Evolutionary conservation across 1,140 invertebrate genomes (phyloP).

Genomic region (Solen grandis): DNA sequence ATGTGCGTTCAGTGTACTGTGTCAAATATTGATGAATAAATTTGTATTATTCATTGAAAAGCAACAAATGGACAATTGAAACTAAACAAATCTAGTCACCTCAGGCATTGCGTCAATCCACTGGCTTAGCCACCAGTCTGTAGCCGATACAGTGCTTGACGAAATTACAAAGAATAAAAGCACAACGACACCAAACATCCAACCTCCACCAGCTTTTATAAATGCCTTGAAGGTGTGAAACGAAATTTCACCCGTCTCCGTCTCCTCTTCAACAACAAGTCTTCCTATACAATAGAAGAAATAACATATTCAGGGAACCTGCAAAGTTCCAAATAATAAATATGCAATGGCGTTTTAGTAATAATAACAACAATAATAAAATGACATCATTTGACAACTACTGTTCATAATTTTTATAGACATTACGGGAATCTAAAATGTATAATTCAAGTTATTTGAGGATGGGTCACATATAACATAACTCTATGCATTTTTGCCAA

Average conservation of each 20-base stretch:
- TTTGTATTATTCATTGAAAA: too few species aligned
- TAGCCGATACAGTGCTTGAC: constrained; percentile 83
- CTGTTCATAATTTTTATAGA: neutral
- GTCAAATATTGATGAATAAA: too few species aligned
- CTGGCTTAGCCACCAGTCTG: constrained; percentile 87
- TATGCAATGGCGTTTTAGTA: neutral
- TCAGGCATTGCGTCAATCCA: too few species aligned
- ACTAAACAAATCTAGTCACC: too few species aligned
- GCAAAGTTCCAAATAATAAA: neutral
- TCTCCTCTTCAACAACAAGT: constrained; percentile 73
- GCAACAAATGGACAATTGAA: too few species aligned
- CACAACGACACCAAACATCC: constrained; percentile 81
- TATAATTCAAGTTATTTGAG: neutral
- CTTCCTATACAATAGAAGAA: too few species aligned
- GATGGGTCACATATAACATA: too few species aligned
- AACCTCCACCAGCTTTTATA: constrained; percentile 84
- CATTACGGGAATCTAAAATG: neutral
- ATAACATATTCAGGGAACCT: neutral
- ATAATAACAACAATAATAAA: neutral
- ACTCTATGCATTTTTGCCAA: too few species aligned
- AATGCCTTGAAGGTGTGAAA: constrained; percentile 82
- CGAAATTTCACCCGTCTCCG: constrained; percentile 79
- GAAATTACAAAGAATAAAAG: constrained; percentile 83
- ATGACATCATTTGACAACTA: too few species aligned
- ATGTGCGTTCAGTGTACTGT: too few species aligned